Evolutionary conservation across 2,113 vertebrate species (phyloP), one percentile per base, ranked within the genome.

Genomic region (Corythornis madagascariensis): DNA sequence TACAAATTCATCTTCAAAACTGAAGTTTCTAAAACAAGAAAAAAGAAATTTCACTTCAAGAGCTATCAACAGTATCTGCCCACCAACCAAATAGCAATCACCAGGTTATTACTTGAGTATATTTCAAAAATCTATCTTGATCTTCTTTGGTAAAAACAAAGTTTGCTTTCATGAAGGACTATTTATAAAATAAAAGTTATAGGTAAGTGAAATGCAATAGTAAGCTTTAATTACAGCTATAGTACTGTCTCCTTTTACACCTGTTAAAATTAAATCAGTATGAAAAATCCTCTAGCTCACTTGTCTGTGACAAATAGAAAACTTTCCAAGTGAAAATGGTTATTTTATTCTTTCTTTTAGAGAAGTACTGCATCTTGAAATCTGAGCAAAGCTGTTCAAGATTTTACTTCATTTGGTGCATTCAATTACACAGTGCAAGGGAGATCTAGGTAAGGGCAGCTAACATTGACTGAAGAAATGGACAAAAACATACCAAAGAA

Each of bases 1-100:
- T 75, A 99, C 98, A 78, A 98, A 98, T 66, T 98, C 96, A 22
- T 99, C 98, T 79, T 99, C 98, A 85, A 97, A 99, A 90, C 31
- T 93, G 91, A 98, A 99, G 96, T 99, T 99, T 28, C 99, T 99
- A 83, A 48, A 94, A 93, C 18, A 70, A 89, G 59, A 67, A 63
- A 70, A 72, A 73, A 76, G 25, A 70, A 28, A 69, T 6, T 19
- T 88, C 57, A 74, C 16, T 55, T 64, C 77, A 86, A 92, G 38
- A 88, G 10, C 24, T 56, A 48, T 63, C 42, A 67, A 50, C 26
- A 61, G 11, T 7, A 11, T 8, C 10, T 86, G 24, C 42, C 24
- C 35, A 52, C 7, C n/a, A 88, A 42, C 5, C 16, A 59, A 63
- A 50, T 2, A 69, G 9, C 22, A 89, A 70, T 38, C n/a, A 42